Percentiles rank a stretch among this genome's conserved stretches.
Evolutionary conservation across 92 coral and sea anemone genomes (phyloP).

Genomic region (Galaxea fascicularis): DNA sequence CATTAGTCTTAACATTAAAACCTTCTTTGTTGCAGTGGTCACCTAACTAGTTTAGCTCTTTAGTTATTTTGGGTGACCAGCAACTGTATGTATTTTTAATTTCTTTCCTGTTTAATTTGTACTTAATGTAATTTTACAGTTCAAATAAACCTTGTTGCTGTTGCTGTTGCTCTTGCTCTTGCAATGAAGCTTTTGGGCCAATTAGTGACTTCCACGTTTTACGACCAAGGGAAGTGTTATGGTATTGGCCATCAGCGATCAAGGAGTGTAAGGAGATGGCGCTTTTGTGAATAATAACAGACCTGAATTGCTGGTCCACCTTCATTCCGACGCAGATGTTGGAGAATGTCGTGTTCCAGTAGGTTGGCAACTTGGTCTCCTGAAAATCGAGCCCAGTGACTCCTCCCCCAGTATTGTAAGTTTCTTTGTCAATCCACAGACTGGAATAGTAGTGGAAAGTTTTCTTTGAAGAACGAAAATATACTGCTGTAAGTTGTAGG

Average conservation of each 20-base stretch:
- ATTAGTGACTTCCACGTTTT: not conserved
- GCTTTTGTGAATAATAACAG: not conserved
- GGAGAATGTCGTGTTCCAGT: not conserved
- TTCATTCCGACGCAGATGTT: not conserved
- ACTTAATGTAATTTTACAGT: too few relatives aligned
- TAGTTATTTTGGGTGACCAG: too few relatives aligned
- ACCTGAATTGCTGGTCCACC: not conserved
- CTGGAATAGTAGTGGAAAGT: not conserved
- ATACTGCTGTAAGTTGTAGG: not conserved
- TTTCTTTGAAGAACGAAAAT: not conserved
- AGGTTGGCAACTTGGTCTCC: too few relatives aligned
- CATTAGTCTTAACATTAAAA: not conserved
- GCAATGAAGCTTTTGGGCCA: not conserved
- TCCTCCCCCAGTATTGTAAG: not conserved
- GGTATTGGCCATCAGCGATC: not conserved
- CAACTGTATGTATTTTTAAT: too few relatives aligned
- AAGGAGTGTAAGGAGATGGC: not conserved
- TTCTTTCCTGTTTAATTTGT: too few relatives aligned
- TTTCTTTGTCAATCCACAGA: not conserved
- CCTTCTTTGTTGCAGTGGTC: not conserved
- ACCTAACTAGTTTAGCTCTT: too few relatives aligned
- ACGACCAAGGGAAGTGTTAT: not conserved
- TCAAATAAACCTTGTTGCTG: too few relatives aligned
- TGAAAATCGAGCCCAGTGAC: constrained; percentile 10
- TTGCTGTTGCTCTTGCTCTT: too few relatives aligned